Evolutionary conservation across 23 tunicate species (phyloP).

Genomic region (Pegea sp.): DNA sequence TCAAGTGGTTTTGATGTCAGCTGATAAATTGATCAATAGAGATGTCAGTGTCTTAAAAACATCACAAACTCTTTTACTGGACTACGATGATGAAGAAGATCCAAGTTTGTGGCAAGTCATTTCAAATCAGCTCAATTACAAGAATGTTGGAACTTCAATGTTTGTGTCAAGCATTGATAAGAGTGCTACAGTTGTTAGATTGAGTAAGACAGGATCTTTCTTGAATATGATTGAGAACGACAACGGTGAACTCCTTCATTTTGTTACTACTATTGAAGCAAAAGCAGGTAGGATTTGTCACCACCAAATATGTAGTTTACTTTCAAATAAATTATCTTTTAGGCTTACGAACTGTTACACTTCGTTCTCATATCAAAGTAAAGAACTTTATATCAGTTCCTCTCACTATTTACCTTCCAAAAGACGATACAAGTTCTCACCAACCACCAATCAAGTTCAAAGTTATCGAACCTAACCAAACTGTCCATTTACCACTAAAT

Average conservation of each 20-base stretch:
- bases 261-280: too few relatives aligned
- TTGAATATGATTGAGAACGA: too few relatives aligned
- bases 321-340: background rate
- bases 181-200: too few relatives aligned
- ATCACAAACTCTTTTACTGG: slow-evolving; percentile 9
- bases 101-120: slow-evolving; percentile 17
- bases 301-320: background rate
- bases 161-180: too few relatives aligned
- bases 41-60: background rate
- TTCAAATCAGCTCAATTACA: slow-evolving; percentile 5
- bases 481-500: background rate
- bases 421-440: background rate
- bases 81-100: slow-evolving; percentile 12
- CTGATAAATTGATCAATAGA: slow-evolving; percentile 1
- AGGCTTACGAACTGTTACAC: slow-evolving; percentile 30
- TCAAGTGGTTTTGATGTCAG: too few relatives aligned
- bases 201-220: too few relatives aligned
- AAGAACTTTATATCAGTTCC: slow-evolving; percentile 18
- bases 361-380: slow-evolving; percentile 27
- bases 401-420: slow-evolving; percentile 4
- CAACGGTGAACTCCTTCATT: too few relatives aligned
- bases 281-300: too few relatives aligned
- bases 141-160: too few relatives aligned
- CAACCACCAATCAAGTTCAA: background rate
- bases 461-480: background rate